These are phyloP conservation scores for Panopea generosa DNA, from an alignment of 2,888 invertebrate species.

Conservation along the genomic window DNA sequence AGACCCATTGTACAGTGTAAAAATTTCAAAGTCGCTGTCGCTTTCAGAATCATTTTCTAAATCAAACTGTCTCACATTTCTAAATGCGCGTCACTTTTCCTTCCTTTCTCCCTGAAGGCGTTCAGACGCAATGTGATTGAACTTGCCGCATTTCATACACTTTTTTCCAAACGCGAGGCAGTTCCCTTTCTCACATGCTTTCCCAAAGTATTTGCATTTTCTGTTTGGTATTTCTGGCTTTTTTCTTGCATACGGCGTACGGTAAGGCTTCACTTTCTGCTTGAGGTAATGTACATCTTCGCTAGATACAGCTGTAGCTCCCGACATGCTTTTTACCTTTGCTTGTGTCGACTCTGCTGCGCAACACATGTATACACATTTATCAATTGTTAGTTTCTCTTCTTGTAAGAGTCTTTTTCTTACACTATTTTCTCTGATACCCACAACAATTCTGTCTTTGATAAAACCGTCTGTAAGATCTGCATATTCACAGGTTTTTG, in stretches of 20 bases:
- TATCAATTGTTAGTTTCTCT: not conserved
- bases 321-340: not conserved
- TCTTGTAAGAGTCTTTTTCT: conserved; percentile 4
- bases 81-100: not conserved
- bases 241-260: no score
- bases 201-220: no score
- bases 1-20: conserved; percentile 6
- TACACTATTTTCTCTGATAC: not conserved
- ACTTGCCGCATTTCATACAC: no score
- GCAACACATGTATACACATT: not conserved
- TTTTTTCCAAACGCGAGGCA: no score
- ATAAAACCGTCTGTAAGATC: conserved; percentile 5
- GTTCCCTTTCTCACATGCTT: conserved; percentile 13
- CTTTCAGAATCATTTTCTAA: not conserved
- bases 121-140: conserved; percentile 18
- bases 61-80: conserved; percentile 17
- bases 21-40: conserved; percentile 12
- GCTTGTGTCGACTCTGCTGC: conserved; percentile 5
- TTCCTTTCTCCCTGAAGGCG: no score
- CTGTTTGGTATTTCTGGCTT: no score
- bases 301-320: no score
- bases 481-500: conserved; percentile 13
- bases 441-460: conserved; percentile 21
- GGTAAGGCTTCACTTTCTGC: no score
- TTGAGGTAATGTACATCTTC: no score